Evolutionary conservation across 2,797 vertebrate genomes (phyloP).

Genomic region (Champsocephalus esox): DNA sequence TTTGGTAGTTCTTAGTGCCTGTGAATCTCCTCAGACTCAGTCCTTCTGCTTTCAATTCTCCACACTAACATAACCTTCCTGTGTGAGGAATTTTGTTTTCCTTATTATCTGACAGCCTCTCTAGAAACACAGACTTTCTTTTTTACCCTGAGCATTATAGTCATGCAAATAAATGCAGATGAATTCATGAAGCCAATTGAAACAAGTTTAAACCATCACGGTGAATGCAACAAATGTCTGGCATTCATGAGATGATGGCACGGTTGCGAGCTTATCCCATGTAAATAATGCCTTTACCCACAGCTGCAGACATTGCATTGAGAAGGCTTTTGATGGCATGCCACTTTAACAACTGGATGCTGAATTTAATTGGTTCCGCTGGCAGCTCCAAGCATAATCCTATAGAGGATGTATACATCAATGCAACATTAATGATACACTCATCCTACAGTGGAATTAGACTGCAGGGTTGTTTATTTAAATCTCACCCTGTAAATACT

Average conservation of each 20-base stretch:
- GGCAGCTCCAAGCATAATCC: slow-evolving; percentile 53
- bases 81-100: neutral
- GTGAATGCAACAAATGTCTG: slow-evolving; percentile 41
- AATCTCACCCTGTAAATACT: slow-evolving; percentile 4
- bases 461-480: neutral
- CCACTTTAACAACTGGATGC: slow-evolving; percentile 48
- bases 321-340: slow-evolving; percentile 53
- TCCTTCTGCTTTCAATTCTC: neutral
- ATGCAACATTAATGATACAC: slow-evolving; percentile 50
- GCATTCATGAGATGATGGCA: slow-evolving; percentile 49
- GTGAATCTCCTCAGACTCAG: too few species aligned
- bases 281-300: slow-evolving; percentile 49
- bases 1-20: too few species aligned
- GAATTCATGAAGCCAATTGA: slow-evolving; percentile 13
- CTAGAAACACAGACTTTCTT: neutral
- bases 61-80: neutral
- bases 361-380: slow-evolving; percentile 62
- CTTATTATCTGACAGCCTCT: neutral
- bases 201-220: slow-evolving; percentile 23
- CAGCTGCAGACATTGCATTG: slow-evolving; percentile 39
- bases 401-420: slow-evolving; percentile 41
- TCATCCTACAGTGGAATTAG: slow-evolving; percentile 31
- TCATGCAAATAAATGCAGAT: slow-evolving; percentile 31
- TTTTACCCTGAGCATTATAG: slow-evolving; percentile 10
- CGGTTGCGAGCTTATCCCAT: slow-evolving; percentile 52